Base-by-base conservation (phyloP, 1,140 invertebrate species). In the Dryas iulia region DNA sequence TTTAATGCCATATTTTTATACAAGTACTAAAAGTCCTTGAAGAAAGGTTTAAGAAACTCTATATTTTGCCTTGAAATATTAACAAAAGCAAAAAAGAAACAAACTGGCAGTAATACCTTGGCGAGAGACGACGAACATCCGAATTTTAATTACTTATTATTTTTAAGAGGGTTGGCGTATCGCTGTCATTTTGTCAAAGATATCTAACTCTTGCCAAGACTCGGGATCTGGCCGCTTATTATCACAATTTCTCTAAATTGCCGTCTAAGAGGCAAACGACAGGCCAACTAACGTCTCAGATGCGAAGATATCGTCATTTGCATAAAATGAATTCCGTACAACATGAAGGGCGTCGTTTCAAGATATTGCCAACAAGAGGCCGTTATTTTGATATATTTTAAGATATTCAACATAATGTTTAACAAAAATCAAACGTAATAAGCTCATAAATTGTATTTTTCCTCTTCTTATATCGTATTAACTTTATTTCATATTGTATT, bases 111-210 rank as follows among this genome's bases (percentile, higher is more conserved):
- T 21, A 21, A 47, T 47, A 47, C 39, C 39, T 47, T 47, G 39
- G 39, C 39, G 39, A 3, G 18, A 11, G 14, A 21, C n/a, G 33
- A 39, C 39, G 67, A 60, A 74, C 79, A 76, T 71, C 78, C 73
- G 77, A 74, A 56, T 79, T 67, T 66, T 73, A 74, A 81, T 58
- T 60, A 78, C 81, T 88, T 83, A 88, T 88, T 82, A 86, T 86
- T 82, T 88, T 86, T 81, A 88, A 85, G 81, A 79, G 76, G 25
- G 35, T 66, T 69, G 67, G 69, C 77, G 60, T 69, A 72, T 79
- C 65, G 72, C 64, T 60, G 56, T 73, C 59, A 63, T 74, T 73
- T 56, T 73, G 76, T 76, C 75, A 66, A 60, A 76, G 77, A 78
- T 80, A 81, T 65, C 67, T 69, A 62, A 73, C 52, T 69, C 72